Conservation (phyloP, 2,113 vertebrate species). For the Lepidothrix coronata region DNA sequence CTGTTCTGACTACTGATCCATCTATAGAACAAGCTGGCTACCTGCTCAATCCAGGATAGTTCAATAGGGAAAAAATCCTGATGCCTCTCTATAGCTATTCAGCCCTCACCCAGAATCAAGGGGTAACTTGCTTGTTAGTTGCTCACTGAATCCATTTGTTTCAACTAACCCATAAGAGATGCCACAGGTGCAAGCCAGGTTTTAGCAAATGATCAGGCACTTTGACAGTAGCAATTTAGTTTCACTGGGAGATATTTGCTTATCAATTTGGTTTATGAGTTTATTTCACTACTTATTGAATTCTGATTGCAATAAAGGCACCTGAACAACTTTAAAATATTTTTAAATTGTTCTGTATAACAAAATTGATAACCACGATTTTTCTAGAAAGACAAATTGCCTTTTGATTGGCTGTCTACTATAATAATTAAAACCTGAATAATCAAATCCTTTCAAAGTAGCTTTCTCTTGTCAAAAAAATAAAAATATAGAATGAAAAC, state of each 20-base stretch:
- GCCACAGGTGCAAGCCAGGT: not conserved
- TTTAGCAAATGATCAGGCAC: not conserved
- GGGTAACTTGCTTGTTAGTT: constrained; percentile 17
- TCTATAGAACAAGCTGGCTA: constrained; percentile 41
- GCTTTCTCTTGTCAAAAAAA: constrained; percentile 34
- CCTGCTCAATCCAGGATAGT: not conserved
- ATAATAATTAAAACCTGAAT: constrained; percentile 34
- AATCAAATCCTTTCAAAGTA: constrained; percentile 54
- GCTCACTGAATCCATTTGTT: not conserved
- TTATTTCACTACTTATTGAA: constrained; percentile 22
- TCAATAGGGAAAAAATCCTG: not conserved
- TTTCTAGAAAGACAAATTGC: constrained; percentile 55
- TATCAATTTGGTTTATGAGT: not conserved
- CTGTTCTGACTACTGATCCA: not conserved
- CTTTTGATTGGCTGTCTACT: constrained; percentile 46
- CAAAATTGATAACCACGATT: constrained; percentile 50
- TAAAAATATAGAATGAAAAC: constrained; percentile 44
- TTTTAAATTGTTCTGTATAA: not conserved
- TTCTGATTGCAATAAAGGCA: not conserved
- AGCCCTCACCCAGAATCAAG: not conserved
- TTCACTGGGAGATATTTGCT: not conserved
- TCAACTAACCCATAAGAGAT: not conserved
- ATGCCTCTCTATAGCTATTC: not conserved
- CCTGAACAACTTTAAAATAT: constrained; percentile 24
- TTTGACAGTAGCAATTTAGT: not conserved